Base-by-base conservation (phyloP, 2,888 invertebrate genomes). In the Thereva unica region DNA sequence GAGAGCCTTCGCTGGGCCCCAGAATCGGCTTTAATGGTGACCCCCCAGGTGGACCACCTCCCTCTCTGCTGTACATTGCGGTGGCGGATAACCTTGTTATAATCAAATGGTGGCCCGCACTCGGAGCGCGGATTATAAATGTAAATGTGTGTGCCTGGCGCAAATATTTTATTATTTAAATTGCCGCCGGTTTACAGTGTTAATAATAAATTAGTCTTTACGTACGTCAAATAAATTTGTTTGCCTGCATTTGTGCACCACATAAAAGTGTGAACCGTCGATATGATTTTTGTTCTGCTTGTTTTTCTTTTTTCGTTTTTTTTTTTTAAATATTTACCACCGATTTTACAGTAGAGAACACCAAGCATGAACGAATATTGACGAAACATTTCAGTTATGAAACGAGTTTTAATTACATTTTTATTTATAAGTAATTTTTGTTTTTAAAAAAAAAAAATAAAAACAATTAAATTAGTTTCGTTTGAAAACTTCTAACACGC, bases 111-210 rank as follows among this genome's bases (percentile, higher is more conserved):
- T 59, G 59, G 59, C 38, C 59, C 49, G 49, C 49, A 49, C 57
- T 45, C 52, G 10, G 53, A 57, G 44, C 56, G 40, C 57, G 57
- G 69, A 67, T 69, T 67, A 69, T 69, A 61, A 66, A 67, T 69
- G 67, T 59, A 69, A 69, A 69, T 68, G 66, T 70, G 65, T 66
- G 68, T 68, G 54, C 67, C 38, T 42, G 47, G 47, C 37, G 69
- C 68, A 70, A 70, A 70, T 70, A 70, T 70, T 68, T 70, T 66
- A 59, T 66, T 69, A 69, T 69, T 69, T 69, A 67, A 69, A 68
- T 68, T 68, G 64, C 66, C 67, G 54, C 53, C 66, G 67, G 69
- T 69, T 69, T 67, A 57, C 69, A 67, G 53, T 67, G 63, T 69
- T 66, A 69, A 69, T 69, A 69, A 69, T 66, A 68, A 69, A 69